Evolutionary conservation across 2,797 vertebrate genomes (phyloP), one percentile per base, ranked within the genome.

Genomic region (Megaceryle alcyon): DNA sequence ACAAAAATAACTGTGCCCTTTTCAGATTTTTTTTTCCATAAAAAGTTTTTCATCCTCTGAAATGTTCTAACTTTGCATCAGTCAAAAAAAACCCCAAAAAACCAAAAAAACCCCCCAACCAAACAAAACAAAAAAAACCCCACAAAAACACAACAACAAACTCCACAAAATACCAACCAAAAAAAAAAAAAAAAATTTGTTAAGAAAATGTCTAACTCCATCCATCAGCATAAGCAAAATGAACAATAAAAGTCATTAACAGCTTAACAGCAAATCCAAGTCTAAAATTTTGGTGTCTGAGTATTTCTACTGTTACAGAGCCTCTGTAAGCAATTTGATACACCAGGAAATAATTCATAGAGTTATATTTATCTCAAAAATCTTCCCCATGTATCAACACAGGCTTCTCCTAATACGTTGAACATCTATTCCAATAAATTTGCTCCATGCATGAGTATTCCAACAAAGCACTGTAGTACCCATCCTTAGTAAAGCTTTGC

Each of bases 381-480:
- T 65, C 25, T 53, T 89, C 43, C 29, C n/a, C n/a, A 51, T 9
- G 8, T 56, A 73, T 39, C 86, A 65, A 53, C 4, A 63, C 5
- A 65, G 6, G 21, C 86, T 90, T 83, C 39, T 69, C 3, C 13
- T 61, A 57, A 65, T 15, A 66, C 6, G 29, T 25, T 13, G 10
- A 76, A 49, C 6, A 70, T 14, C n/a, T 61, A 5, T 21, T 79
- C 23, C 21, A 88, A 70, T 3, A 35, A 26, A 75, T 41, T 26
- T 78, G 22, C 11, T 76, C 61, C n/a, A 37, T 8, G 69, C 0
- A 6, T 0, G 0, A 33, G 33, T 25, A 41, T 17, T 64, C 39
- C 63, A 57, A 35, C 70, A 49, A 53, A 65, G 35, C 28, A 86
- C 28, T 56, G 66, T 59, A 76, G 44, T 16, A 69, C 31, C 54